Evolutionary conservation across 2,888 invertebrate genomes (phyloP).

Genomic region (Lithodes maja): DNA sequence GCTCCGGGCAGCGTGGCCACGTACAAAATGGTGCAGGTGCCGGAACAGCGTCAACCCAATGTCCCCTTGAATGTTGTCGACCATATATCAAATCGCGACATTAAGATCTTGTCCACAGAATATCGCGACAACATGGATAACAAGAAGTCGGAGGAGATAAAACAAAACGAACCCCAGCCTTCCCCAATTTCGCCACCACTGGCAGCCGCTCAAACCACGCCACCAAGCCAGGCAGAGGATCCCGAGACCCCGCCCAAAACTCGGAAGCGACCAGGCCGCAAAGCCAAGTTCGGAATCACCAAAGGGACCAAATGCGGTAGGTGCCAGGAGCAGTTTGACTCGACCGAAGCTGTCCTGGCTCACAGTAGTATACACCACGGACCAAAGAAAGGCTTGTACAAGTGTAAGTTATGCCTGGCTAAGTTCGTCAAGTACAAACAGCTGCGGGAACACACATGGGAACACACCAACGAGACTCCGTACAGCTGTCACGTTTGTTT

Average conservation of each 20-base stretch:
- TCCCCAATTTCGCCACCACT: background rate
- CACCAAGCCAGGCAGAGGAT: background rate
- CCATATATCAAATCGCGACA: background rate
- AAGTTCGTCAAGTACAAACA: constrained; percentile 48
- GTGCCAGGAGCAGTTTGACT: constrained; percentile 50
- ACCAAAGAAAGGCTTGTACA: constrained; percentile 61
- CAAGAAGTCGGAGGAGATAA: background rate
- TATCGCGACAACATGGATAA: background rate
- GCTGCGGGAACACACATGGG: constrained; percentile 56
- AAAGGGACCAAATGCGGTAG: constrained; percentile 45
- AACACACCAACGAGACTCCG: constrained; percentile 58
- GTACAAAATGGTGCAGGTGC: constrained; percentile 42
- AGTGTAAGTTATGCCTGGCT: constrained; percentile 51
- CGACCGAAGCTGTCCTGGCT: constrained; percentile 52
- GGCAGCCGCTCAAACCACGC: background rate
- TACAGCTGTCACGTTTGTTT: constrained; percentile 56
- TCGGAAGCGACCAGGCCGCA: background rate
- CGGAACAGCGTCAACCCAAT: constrained; percentile 9
- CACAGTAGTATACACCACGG: constrained; percentile 63
- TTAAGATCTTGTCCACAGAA: constrained; percentile 9
- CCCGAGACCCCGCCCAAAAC: background rate
- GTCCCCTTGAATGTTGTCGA: background rate
- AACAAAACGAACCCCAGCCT: background rate
- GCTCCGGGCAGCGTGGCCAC: constrained; percentile 9
- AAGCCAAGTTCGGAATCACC: background rate